Percentiles rank a stretch among this genome's conserved stretches.
phyloP scores from a whole-genome alignment of 2,888 invertebrate genomes.

The Diachrysia chrysitis region DNA sequence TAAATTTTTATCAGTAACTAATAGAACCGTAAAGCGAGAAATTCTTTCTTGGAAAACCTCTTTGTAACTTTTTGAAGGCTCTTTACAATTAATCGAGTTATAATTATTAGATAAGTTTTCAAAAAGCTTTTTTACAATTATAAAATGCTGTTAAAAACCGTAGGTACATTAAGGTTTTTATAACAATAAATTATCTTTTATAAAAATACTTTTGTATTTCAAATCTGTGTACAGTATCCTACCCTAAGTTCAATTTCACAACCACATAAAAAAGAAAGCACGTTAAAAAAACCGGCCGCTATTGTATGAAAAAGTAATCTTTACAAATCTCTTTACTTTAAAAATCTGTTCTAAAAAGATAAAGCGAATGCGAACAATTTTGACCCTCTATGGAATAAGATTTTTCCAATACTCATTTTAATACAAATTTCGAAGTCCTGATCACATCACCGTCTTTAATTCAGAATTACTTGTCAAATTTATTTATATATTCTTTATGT shows the following conservation, averaged over 20 bases:
- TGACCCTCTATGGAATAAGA: conserved; percentile 4
- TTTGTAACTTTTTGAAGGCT: conserved; percentile 4
- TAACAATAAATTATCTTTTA: neutral
- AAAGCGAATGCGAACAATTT: conserved; percentile 6
- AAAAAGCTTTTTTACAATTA: neutral
- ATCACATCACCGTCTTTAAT: conserved; percentile 6
- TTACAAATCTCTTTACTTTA: conserved; percentile 5
- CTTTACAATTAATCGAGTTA: neutral
- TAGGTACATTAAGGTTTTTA: neutral
- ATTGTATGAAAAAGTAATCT: conserved; percentile 14
- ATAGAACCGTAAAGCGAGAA: neutral
- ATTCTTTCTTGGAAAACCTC: neutral
- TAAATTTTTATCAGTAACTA: neutral
- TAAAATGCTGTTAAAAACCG: too few species aligned
- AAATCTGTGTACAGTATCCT: neutral
- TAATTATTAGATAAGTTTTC: neutral
- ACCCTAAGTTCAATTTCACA: conserved; percentile 23
- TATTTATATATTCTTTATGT: neutral
- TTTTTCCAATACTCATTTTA: conserved; percentile 8
- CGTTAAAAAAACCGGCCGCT: conserved; percentile 28
- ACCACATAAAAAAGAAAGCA: conserved; percentile 26
- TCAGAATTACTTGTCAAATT: neutral
- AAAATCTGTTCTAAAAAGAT: conserved; percentile 8
- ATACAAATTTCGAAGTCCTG: conserved; percentile 3
- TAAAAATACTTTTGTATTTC: neutral